Percentiles rank a stretch among this genome's conserved stretches.
Conservation (phyloP, 2,797 vertebrate species). For the Sebastes hubbsi region DNA sequence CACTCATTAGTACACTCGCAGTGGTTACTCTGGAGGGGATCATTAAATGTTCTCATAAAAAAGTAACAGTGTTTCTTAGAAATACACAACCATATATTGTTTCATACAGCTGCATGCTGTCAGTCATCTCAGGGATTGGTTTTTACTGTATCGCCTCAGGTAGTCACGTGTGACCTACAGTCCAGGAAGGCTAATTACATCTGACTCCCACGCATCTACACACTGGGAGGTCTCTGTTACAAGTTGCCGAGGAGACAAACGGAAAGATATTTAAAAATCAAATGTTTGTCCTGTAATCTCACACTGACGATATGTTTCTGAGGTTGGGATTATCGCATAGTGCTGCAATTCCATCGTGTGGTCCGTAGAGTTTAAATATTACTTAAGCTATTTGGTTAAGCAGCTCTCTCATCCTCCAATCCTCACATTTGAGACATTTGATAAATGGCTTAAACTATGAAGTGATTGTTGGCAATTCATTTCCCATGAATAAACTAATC, state of each 20-base stretch:
- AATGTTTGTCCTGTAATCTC: conserved; percentile 7
- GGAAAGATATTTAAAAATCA: conserved; percentile 13
- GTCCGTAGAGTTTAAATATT: conserved; percentile 21
- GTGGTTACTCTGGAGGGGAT: conserved; percentile 32
- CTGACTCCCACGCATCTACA: conserved; percentile 19
- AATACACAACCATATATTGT: background rate
- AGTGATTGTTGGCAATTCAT: background rate
- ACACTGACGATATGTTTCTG: background rate
- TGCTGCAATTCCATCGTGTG: conserved; percentile 2
- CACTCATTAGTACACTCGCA: conserved; percentile 21
- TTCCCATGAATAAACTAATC: background rate
- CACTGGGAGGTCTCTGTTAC: conserved; percentile 36
- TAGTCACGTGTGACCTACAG: conserved; percentile 33
- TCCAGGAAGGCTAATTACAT: conserved; percentile 45
- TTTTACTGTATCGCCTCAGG: conserved; percentile 23
- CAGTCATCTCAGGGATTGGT: background rate
- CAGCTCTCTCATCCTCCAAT: background rate
- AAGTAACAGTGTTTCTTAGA: background rate
- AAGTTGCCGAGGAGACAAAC: conserved; percentile 45
- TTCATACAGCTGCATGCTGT: background rate
- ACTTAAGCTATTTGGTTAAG: background rate
- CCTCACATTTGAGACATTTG: background rate
- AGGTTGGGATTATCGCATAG: conserved; percentile 6
- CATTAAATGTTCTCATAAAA: conserved; percentile 12
- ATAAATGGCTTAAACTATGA: background rate